A percentile compares a stretch with the other conserved stretches of the same genome.
phyloP scores from a whole-genome alignment of 2,888 invertebrate genomes.

The Acanthacorydalis orientalis region DNA sequence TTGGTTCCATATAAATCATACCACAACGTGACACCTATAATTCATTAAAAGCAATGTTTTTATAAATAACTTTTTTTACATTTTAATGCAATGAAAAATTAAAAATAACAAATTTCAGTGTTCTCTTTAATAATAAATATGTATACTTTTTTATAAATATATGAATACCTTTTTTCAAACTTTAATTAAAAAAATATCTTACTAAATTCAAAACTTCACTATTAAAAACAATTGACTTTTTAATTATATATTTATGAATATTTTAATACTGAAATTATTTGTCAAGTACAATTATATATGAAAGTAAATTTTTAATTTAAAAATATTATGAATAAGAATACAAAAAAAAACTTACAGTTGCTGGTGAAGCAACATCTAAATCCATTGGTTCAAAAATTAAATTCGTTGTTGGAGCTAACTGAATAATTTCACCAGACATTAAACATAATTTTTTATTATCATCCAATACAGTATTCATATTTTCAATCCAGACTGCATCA shows the following conservation, averaged over 20 bases:
- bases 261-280: background rate
- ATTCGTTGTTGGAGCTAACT: conserved; percentile 75
- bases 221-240: no score
- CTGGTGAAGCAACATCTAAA: conserved; percentile 80
- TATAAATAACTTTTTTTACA: no score
- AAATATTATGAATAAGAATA: background rate
- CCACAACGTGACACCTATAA: conserved; percentile 76
- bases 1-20: conserved; percentile 91
- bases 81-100: no score
- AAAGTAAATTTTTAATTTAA: background rate
- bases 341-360: conserved; percentile 49
- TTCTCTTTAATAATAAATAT: no score
- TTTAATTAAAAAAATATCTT: no score
- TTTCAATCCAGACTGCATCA: conserved; percentile 94
- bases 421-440: conserved; percentile 95
- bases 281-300: background rate
- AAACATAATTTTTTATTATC: conserved; percentile 92
- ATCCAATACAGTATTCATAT: conserved; percentile 89
- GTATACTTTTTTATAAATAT: no score
- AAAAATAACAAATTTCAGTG: no score
- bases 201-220: no score
- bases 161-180: no score
- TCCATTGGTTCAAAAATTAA: conserved; percentile 92
- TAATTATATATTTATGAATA: background rate
- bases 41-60: background rate